Evolutionary conservation across 2,113 vertebrate species (phyloP), one percentile per base, ranked within the genome.

Genomic region (Sitta europaea): DNA sequence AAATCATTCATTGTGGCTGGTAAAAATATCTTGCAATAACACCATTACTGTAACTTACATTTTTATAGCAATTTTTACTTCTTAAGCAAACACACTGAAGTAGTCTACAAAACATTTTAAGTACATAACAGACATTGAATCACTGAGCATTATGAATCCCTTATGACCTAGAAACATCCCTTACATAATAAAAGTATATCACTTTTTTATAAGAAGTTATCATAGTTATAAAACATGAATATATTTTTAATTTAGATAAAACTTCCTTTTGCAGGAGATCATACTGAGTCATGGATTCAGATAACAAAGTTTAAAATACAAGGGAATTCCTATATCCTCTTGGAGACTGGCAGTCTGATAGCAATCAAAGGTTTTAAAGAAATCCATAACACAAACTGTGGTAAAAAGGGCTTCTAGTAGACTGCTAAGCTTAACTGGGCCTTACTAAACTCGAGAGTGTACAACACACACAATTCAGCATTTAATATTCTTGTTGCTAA

Each of bases 51-150:
- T 73, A 94, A 92, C 70, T 81, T 88, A 65, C 31, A 88, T 79
- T 98, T 97, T 97, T 95, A 96, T 83, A 88, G 54, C 65, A 80
- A 96, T 93, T 96, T 97, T 96, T 97, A 95, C 95, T 88, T 86
- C 77, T 82, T 93, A 96, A 78, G 70, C 92, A 97, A 98, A 95
- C 57, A 89, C 53, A 91, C n/a, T 71, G 81, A 95, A 95, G 77
- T 62, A 75, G 59, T 96, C 71, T 48, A 65, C 73, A 97, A 97
- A 96, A 91, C 59, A 95, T 81, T 85, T 95, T 88, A 90, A 93
- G 65, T 89, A 58, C 61, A 20, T 80, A 86, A 33, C 38, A 75
- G 82, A 21, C 36, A 5, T 29, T 94, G 89, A 97, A 94, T 94
- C 65, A 94, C 38, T 74, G 89, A 97, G 38, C 28, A 91, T 33